These are phyloP conservation scores for Oreohelix idahoensis DNA, from an alignment of 1,140 invertebrate genomes.

Conservation along the genomic window DNA sequence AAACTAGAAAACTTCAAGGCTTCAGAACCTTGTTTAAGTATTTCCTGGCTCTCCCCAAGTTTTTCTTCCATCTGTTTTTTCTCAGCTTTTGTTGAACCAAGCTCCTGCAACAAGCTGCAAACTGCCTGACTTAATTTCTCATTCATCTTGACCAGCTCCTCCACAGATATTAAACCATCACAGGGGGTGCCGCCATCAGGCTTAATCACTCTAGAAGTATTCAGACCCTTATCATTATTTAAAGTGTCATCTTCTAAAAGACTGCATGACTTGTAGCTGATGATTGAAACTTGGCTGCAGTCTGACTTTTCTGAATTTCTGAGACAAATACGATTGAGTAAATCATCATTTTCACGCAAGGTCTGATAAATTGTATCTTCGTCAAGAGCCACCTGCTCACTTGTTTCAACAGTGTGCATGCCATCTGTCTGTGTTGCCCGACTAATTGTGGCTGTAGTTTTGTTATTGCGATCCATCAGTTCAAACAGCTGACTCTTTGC, in stretches of 20 bases:
- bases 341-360: slow-evolving; percentile 32
- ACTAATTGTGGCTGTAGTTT: slow-evolving; percentile 22
- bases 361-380: slow-evolving; percentile 24
- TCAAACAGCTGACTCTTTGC: slow-evolving; percentile 31
- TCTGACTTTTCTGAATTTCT: background rate
- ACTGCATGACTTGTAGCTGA: background rate
- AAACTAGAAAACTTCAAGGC: slow-evolving; percentile 21
- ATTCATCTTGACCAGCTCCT: slow-evolving; percentile 22
- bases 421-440: slow-evolving; percentile 26
- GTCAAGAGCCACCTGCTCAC: background rate
- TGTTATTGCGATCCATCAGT: slow-evolving; percentile 29
- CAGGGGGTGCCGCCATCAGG: background rate
- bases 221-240: background rate
- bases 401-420: slow-evolving; percentile 8
- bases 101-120: slow-evolving; percentile 15
- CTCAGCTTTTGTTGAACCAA: slow-evolving; percentile 24
- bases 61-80: slow-evolving; percentile 34
- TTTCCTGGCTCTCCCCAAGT: slow-evolving; percentile 21
- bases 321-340: background rate
- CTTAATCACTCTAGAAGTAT: background rate
- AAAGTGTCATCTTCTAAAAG: background rate
- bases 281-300: background rate
- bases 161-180: background rate
- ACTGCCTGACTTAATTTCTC: slow-evolving; percentile 24
- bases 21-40: slow-evolving; percentile 4